Evolutionary conservation across 2,113 vertebrate genomes (phyloP).

Genomic region (Carlito syrichta): DNA sequence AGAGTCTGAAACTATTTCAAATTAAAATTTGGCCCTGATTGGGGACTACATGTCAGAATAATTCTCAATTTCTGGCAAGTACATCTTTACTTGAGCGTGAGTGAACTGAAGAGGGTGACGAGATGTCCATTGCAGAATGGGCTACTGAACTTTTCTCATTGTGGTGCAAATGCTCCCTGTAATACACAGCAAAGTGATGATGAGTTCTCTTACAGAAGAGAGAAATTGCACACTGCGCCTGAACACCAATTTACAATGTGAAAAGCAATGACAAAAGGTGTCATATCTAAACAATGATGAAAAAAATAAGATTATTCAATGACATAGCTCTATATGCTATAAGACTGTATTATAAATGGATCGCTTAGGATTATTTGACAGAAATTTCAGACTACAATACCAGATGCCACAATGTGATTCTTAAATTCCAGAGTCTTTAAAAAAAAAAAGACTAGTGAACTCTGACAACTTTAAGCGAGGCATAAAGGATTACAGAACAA

Average conservation of each 20-base stretch:
- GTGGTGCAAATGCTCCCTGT: not conserved
- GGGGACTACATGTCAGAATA: not conserved
- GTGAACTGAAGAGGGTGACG: not conserved
- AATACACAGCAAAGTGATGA: not conserved
- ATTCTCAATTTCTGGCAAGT: not conserved
- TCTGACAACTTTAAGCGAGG: not conserved
- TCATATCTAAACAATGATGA: not conserved
- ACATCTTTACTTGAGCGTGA: not conserved
- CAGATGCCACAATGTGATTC: not conserved
- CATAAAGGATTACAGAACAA: too few species aligned
- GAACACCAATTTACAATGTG: not conserved
- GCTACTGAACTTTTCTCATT: fast-evolving
- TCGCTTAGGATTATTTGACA: too few species aligned
- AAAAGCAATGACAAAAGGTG: not conserved
- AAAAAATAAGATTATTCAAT: fast-evolving
- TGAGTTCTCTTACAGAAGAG: not conserved
- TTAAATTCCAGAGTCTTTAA: not conserved
- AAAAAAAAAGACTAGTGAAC: not conserved
- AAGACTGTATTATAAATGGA: not conserved
- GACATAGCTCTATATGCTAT: too few species aligned
- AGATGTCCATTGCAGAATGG: not conserved
- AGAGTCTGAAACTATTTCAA: not conserved
- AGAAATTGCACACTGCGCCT: not conserved
- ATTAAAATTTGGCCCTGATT: not conserved
- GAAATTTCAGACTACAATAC: not conserved